These are phyloP conservation scores for Pseudois nayaur DNA, from an alignment of 2,113 vertebrate genomes.

Conservation along the genomic window DNA sequence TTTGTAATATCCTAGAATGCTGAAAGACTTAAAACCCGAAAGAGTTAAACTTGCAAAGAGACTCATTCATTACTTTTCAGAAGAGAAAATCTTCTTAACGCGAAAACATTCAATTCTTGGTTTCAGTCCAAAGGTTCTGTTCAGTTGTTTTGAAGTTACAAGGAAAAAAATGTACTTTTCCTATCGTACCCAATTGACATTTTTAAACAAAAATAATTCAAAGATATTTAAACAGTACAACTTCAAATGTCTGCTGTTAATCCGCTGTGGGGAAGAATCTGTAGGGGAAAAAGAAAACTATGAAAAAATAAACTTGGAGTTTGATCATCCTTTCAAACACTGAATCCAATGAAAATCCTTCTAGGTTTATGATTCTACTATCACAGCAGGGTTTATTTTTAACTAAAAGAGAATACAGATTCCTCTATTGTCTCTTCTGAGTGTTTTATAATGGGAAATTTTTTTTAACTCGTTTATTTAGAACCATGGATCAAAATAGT, in stretches of 20 bases:
- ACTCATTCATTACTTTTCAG: slow-evolving; percentile 64
- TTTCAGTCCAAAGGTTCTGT: slow-evolving; percentile 72
- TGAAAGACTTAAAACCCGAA: slow-evolving; percentile 17
- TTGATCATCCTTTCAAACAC: slow-evolving; percentile 69
- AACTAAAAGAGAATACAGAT: slow-evolving; percentile 35
- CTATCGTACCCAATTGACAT: slow-evolving; percentile 73
- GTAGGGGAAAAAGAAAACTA: slow-evolving; percentile 48
- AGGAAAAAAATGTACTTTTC: slow-evolving; percentile 71
- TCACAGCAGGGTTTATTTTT: slow-evolving; percentile 53
- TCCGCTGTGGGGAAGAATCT: slow-evolving; percentile 61
- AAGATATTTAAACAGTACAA: slow-evolving; percentile 74
- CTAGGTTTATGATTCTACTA: slow-evolving; percentile 49
- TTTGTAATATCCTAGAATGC: background rate
- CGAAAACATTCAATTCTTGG: slow-evolving; percentile 69
- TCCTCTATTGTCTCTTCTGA: background rate
- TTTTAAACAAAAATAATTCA: slow-evolving; percentile 78
- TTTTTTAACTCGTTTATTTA: background rate
- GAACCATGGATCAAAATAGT: background rate
- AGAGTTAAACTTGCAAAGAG: slow-evolving; percentile 61
- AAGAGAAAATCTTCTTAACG: slow-evolving; percentile 62
- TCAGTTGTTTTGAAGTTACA: slow-evolving; percentile 75
- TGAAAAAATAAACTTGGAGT: slow-evolving; percentile 70
- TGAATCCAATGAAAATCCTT: slow-evolving; percentile 60
- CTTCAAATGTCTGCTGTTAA: slow-evolving; percentile 73
- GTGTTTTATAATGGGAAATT: background rate